Conservation (phyloP, 2,797 vertebrate species). For the Sebastolobus altivelis region DNA sequence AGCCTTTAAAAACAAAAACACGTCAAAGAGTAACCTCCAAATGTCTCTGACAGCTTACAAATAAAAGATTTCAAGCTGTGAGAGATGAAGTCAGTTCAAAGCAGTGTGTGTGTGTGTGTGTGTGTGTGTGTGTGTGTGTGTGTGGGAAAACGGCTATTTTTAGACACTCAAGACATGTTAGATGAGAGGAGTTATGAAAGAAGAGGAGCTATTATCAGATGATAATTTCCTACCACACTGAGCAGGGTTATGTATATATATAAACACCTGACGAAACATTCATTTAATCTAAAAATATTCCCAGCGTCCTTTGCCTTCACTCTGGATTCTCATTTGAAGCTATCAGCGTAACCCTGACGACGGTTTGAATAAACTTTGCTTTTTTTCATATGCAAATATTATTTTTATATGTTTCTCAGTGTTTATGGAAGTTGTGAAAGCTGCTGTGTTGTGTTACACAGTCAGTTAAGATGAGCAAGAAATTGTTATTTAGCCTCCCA, state of each 20-base stretch:
- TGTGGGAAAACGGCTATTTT: slow-evolving; percentile 54
- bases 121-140: slow-evolving; percentile 9
- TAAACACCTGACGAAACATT: slow-evolving; percentile 1
- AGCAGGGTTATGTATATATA: neutral
- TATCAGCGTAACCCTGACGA: neutral
- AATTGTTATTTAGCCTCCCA: neutral
- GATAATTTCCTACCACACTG: slow-evolving; percentile 21
- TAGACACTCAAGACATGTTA: slow-evolving; percentile 38
- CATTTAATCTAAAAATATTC: slow-evolving; percentile 21
- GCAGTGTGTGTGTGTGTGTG: slow-evolving; percentile 15
- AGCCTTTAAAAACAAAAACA: neutral
- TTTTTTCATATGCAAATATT: neutral
- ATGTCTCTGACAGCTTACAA: slow-evolving; percentile 16
- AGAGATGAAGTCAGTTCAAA: slow-evolving; percentile 48
- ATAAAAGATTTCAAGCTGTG: slow-evolving; percentile 21
- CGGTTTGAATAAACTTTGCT: neutral
- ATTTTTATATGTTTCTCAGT: neutral
- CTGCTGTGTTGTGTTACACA: no score
- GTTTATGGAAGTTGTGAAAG: neutral
- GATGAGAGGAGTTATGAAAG: slow-evolving; percentile 36
- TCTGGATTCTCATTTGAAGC: neutral
- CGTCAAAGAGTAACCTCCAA: slow-evolving; percentile 2
- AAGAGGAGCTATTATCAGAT: slow-evolving; percentile 25
- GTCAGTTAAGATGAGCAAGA: neutral
- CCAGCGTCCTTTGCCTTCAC: neutral